Percentiles rank a stretch among this genome's conserved stretches.
Conservation (phyloP, 2,888 invertebrate genomes). For the Ecliptopera silaceata region DNA sequence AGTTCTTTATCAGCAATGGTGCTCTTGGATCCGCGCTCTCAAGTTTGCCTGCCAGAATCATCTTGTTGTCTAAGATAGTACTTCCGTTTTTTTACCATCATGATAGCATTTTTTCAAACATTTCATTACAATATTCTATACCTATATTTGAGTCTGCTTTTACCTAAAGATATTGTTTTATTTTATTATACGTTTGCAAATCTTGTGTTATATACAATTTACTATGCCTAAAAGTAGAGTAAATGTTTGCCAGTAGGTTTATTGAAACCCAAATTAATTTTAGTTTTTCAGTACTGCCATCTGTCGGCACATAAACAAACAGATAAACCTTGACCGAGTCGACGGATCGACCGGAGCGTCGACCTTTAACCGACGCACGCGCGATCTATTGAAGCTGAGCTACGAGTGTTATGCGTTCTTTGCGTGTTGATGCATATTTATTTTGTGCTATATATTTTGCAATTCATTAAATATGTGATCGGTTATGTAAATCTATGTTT, state of each 20-base stretch:
- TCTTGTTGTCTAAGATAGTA: no score
- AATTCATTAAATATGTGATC: not conserved
- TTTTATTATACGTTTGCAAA: no score
- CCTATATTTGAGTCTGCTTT: no score
- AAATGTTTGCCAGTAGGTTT: not conserved
- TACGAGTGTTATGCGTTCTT: conserved; percentile 16
- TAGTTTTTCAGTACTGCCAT: conserved; percentile 21
- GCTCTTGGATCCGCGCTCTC: no score
- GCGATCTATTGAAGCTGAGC: conserved; percentile 32
- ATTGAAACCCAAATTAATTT: not conserved
- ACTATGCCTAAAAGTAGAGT: no score
- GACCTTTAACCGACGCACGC: conserved; percentile 36
- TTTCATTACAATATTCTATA: no score
- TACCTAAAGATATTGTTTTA: no score
- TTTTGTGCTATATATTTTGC: not conserved
- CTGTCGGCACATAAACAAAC: conserved; percentile 26
- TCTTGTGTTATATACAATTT: no score
- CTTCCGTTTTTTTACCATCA: no score
- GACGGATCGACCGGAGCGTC: conserved; percentile 29
- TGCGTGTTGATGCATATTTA: conserved; percentile 3
- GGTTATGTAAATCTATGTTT: not conserved
- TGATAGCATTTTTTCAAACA: no score
- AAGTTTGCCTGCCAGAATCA: no score
- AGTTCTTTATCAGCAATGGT: no score
- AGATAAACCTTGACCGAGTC: conserved; percentile 42